A percentile compares a stretch with the other conserved stretches of the same genome.
These are phyloP conservation scores for Harpagoxenus sublaevis DNA, from an alignment of 2,888 invertebrate genomes.

Conservation along the genomic window DNA sequence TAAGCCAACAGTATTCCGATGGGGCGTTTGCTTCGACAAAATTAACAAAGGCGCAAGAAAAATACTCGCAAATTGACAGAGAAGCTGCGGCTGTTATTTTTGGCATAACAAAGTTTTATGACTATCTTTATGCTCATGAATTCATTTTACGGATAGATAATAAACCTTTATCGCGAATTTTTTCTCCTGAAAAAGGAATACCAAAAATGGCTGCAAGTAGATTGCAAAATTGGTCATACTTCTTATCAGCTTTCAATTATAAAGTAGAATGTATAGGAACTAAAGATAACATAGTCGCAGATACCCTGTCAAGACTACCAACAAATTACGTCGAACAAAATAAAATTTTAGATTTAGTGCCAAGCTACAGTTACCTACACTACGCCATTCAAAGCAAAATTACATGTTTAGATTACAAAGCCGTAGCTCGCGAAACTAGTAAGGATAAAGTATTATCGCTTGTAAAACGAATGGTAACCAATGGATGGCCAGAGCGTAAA, in stretches of 20 bases:
- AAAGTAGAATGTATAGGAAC: neutral
- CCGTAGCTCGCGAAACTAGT: no score
- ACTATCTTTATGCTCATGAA: neutral
- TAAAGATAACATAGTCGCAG: neutral
- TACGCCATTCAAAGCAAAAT: no score
- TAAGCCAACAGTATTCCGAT: neutral
- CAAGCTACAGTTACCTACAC: no score
- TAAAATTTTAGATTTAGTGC: no score
- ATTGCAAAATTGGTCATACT: neutral
- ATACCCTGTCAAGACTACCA: neutral
- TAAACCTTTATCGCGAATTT: neutral
- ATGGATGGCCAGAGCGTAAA: no score
- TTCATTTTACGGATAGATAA: neutral
- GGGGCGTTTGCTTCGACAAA: neutral
- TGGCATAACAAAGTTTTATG: neutral
- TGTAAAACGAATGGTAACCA: no score
- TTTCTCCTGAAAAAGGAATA: neutral
- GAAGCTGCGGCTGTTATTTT: neutral
- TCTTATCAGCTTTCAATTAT: neutral
- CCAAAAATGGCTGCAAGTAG: neutral
- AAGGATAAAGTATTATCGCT: no score
- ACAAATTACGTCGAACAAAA: neutral
- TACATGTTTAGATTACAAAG: no score
- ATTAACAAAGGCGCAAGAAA: neutral
- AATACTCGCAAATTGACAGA: neutral